phyloP scores from a whole-genome alignment of 2,797 vertebrate species.

The Coregonus ussuriensis region DNA sequence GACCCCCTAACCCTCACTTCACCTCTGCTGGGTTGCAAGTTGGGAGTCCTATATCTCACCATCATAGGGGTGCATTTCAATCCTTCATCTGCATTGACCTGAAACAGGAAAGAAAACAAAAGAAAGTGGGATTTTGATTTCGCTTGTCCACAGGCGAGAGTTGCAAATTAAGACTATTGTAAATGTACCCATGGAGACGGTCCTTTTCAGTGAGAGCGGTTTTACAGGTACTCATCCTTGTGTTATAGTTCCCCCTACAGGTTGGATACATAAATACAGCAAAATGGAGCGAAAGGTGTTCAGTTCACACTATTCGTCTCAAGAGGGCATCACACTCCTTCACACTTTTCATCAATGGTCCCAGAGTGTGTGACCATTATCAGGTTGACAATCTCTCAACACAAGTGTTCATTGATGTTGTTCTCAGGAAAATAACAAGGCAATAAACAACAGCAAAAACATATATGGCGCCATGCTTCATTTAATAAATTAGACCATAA shows the following conservation, averaged over 20 bases:
- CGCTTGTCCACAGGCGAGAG: too few relatives aligned
- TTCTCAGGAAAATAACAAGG: neutral
- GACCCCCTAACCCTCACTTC: neutral
- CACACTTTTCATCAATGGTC: neutral
- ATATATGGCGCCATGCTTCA: neutral
- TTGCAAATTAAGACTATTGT: too few relatives aligned
- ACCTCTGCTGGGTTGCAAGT: neutral
- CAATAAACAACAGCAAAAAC: neutral
- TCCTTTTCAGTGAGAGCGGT: neutral
- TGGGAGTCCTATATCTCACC: too few relatives aligned
- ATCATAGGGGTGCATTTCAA: too few relatives aligned
- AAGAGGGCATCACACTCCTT: neutral
- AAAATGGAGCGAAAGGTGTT: neutral
- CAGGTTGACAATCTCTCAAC: neutral
- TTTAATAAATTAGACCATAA: neutral
- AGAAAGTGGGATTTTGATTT: too few relatives aligned
- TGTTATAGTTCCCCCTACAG: constrained; percentile 54
- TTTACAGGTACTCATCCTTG: constrained; percentile 1
- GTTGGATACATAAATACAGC: neutral
- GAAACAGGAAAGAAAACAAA: too few relatives aligned
- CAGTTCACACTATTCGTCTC: neutral
- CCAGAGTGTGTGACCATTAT: neutral
- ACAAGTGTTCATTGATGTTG: neutral
- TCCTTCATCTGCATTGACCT: too few relatives aligned
- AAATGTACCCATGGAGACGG: neutral